Evolutionary conservation across 2,797 vertebrate species (phyloP).

Genomic region (Cheirogaleus major): DNA sequence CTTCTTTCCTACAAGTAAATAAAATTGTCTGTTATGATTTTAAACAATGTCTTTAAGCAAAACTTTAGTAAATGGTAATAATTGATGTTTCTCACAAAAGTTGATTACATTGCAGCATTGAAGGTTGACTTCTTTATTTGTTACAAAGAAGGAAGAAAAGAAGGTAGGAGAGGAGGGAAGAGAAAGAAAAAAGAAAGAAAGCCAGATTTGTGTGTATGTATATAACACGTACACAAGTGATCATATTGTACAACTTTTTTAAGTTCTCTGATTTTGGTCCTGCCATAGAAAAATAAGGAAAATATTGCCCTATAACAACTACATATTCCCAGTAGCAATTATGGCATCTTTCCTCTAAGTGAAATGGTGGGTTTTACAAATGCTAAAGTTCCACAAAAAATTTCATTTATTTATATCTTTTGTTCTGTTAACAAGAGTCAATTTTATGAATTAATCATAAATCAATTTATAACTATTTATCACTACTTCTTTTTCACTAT

Average conservation of each 20-base stretch:
- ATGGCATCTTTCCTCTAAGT: not conserved
- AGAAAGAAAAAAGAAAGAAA: not conserved
- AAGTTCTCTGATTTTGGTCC: not conserved
- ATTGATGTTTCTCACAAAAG: not conserved
- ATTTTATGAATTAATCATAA: not conserved
- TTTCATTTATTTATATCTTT: not conserved
- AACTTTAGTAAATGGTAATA: not conserved
- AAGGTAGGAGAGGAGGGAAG: not conserved
- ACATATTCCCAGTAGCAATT: not conserved
- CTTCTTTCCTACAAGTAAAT: not conserved
- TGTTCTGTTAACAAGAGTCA: not conserved
- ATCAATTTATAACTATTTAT: not conserved
- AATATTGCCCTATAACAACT: not conserved
- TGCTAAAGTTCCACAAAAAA: not conserved
- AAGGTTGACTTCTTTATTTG: not conserved
- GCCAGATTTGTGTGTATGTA: not conserved
- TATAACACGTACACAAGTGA: not conserved
- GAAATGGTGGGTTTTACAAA: not conserved
- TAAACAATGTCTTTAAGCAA: not conserved
- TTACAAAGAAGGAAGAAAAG: not conserved
- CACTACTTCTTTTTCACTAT: not conserved
- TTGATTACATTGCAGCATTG: not conserved
- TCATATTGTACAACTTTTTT: not conserved
- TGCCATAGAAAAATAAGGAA: not conserved
- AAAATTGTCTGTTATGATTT: not conserved